Percentiles rank a stretch among this genome's conserved stretches.
Evolutionary conservation across 2,888 invertebrate species (phyloP).

Genomic region (Oligia latruncula): DNA sequence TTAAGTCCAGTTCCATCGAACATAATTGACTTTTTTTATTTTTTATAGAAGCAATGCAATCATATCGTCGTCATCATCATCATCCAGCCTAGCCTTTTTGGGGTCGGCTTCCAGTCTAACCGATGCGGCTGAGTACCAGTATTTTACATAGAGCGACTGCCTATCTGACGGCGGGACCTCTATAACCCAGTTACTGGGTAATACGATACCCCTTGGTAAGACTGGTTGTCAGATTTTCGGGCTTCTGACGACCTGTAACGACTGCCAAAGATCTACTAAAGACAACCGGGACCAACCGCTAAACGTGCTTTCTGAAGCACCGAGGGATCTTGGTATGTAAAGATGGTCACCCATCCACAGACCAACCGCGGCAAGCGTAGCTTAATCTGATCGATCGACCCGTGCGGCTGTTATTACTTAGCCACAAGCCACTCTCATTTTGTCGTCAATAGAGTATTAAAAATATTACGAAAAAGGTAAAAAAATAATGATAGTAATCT

Average conservation of each 20-base stretch:
- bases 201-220: too few species aligned
- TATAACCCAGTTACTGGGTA: too few species aligned
- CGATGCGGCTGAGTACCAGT: too few species aligned
- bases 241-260: too few species aligned
- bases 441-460: background rate
- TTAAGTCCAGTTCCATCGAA: background rate
- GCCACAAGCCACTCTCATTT: background rate
- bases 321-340: background rate
- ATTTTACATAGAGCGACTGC: too few species aligned
- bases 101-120: too few species aligned
- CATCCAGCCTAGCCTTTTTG: background rate
- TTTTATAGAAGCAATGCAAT: background rate
- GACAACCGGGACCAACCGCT: background rate
- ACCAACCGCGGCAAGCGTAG: background rate
- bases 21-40: background rate
- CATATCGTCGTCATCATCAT: too few species aligned
- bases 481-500: background rate
- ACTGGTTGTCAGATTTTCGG: too few species aligned
- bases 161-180: too few species aligned
- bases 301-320: background rate
- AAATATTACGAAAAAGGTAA: background rate
- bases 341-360: too few species aligned
- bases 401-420: background rate
- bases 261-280: too few species aligned
- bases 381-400: background rate